Evolutionary conservation across 2,113 vertebrate species (phyloP).

Genomic region (Melozone crissalis): DNA sequence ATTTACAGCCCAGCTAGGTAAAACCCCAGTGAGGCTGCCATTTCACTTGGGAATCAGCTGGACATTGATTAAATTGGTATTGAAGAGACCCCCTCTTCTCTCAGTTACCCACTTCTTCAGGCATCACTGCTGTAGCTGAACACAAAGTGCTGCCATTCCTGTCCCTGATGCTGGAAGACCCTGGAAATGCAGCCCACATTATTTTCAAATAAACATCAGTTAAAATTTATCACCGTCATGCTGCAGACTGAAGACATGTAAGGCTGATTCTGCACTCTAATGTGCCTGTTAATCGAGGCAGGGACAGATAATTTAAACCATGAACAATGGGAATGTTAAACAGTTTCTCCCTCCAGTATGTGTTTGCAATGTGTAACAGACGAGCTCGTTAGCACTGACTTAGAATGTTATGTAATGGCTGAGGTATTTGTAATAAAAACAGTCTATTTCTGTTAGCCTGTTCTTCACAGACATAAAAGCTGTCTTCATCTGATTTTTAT

Average conservation of each 20-base stretch:
- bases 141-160: background rate
- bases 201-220: background rate
- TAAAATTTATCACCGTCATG: background rate
- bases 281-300: background rate
- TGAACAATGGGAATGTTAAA: background rate
- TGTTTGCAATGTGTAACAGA: constrained; percentile 13
- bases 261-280: background rate
- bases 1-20: background rate
- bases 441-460: constrained; percentile 54
- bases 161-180: background rate
- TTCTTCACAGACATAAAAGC: constrained; percentile 34
- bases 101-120: background rate
- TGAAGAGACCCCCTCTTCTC: background rate
- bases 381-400: constrained; percentile 12
- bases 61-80: background rate
- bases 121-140: background rate
- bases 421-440: constrained; percentile 66
- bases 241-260: background rate
- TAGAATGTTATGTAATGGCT: constrained; percentile 50
- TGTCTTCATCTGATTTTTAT: constrained; percentile 60
- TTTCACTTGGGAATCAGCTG: background rate
- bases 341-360: background rate
- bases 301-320: background rate
- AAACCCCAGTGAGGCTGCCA: background rate
- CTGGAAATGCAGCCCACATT: rapidly evolving